phyloP scores from a whole-genome alignment of 2,888 invertebrate genomes.

The Drosophila eohydei region DNA sequence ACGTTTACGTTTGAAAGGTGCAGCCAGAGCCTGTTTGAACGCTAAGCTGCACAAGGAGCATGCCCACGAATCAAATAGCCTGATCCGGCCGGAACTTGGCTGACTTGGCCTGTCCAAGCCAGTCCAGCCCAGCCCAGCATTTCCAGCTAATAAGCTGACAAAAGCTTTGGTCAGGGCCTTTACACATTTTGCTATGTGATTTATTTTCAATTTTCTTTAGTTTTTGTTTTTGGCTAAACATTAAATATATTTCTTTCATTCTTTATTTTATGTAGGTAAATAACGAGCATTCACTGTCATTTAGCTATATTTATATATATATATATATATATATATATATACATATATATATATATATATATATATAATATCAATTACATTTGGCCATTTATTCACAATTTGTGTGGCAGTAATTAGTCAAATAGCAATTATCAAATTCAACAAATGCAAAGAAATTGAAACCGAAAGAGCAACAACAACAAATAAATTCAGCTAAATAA shows the following conservation, averaged over 20 bases:
- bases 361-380: not conserved
- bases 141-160: slow-evolving; percentile 14
- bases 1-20: slow-evolving; percentile 16
- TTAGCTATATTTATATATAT: not conserved
- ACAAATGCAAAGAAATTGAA: slow-evolving; percentile 6
- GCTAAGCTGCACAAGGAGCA: slow-evolving; percentile 5
- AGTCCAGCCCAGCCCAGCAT: slow-evolving; percentile 1
- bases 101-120: not conserved
- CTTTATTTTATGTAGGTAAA: not conserved
- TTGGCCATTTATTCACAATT: not conserved
- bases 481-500: slow-evolving; percentile 20
- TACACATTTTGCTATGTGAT: slow-evolving; percentile 15
- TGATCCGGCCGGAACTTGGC: slow-evolving; percentile 3
- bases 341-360: not conserved
- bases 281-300: not conserved
- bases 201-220: slow-evolving; percentile 22
- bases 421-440: slow-evolving; percentile 1
- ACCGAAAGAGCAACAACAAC: slow-evolving; percentile 6
- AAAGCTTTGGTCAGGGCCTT: slow-evolving; percentile 1
- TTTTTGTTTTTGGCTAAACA: not conserved
- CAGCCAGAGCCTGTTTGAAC: slow-evolving; percentile 1
- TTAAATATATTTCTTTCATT: not conserved
- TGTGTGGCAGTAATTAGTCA: slow-evolving; percentile 11
- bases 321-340: not conserved
- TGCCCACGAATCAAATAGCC: slow-evolving; percentile 9